phyloP scores from a whole-genome alignment of 64 coral and sea anemone genomes.

The Astreopora myriophthalma region DNA sequence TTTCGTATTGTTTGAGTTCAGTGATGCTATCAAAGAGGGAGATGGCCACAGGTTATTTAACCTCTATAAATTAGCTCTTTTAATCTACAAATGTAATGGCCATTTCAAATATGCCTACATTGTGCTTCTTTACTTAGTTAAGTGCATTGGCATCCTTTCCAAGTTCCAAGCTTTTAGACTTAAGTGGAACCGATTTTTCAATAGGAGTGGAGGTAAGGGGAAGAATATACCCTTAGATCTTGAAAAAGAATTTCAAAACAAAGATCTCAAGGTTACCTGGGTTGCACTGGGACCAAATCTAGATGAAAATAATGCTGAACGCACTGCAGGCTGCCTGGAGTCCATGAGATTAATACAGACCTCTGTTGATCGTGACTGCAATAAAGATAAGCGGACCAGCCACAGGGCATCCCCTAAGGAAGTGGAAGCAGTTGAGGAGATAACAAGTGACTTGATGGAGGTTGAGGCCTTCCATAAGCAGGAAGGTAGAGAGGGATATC shows the following conservation, averaged over 20 bases:
- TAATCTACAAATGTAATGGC: neutral
- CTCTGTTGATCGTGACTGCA: neutral
- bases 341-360: neutral
- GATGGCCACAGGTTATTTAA: neutral
- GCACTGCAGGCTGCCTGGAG: neutral
- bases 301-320: neutral
- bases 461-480: neutral
- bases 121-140: neutral
- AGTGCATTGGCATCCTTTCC: neutral
- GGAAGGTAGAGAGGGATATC: neutral
- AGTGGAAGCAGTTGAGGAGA: neutral
- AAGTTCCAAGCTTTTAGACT: neutral
- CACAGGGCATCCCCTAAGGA: neutral
- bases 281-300: neutral
- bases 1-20: constrained; percentile 19
- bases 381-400: neutral
- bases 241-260: neutral
- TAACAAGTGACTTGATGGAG: neutral
- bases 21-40: neutral
- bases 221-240: neutral
- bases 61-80: neutral
- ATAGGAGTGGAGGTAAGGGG: neutral
- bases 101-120: neutral
- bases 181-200: neutral
- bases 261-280: neutral